phyloP scores from a whole-genome alignment of 1,140 invertebrate species.

The Drosophila truncata region DNA sequence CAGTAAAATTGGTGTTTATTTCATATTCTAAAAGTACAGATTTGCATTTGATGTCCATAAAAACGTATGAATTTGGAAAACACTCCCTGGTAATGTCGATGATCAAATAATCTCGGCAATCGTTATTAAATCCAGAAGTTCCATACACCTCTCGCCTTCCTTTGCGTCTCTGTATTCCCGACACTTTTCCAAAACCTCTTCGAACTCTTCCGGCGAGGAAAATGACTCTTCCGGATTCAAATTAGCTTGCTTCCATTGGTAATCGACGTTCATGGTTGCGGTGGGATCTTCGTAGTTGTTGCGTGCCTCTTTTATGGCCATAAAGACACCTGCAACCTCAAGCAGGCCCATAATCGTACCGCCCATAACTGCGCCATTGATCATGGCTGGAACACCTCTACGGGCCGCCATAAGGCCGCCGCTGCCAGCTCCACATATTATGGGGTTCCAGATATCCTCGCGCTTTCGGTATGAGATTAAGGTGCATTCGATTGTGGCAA shows the following conservation, averaged over 20 bases:
- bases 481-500: conserved; percentile 59
- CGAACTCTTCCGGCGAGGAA: conserved; percentile 19
- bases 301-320: too few species aligned
- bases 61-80: background rate
- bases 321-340: conserved; percentile 25
- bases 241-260: conserved; percentile 46
- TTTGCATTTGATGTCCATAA: background rate
- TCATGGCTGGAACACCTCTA: conserved; percentile 63
- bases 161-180: conserved; percentile 4
- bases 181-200: conserved; percentile 47
- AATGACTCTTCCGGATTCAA: background rate
- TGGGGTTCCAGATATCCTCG: conserved; percentile 67
- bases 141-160: background rate
- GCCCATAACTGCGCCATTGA: conserved; percentile 60
- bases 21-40: background rate
- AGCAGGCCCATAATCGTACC: conserved; percentile 59
- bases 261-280: too few species aligned
- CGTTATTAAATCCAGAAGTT: conserved; percentile 53
- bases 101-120: conserved; percentile 43
- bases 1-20: background rate
- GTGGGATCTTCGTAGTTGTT: too few species aligned
- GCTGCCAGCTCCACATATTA: conserved; percentile 58
- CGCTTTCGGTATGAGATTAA: conserved; percentile 51
- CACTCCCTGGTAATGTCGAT: background rate
- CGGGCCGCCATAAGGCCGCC: conserved; percentile 63